Percentiles rank a stretch among this genome's conserved stretches.
These are phyloP conservation scores for Dryoscopus gambensis DNA, from an alignment of 2,113 vertebrate species.

Conservation along the genomic window DNA sequence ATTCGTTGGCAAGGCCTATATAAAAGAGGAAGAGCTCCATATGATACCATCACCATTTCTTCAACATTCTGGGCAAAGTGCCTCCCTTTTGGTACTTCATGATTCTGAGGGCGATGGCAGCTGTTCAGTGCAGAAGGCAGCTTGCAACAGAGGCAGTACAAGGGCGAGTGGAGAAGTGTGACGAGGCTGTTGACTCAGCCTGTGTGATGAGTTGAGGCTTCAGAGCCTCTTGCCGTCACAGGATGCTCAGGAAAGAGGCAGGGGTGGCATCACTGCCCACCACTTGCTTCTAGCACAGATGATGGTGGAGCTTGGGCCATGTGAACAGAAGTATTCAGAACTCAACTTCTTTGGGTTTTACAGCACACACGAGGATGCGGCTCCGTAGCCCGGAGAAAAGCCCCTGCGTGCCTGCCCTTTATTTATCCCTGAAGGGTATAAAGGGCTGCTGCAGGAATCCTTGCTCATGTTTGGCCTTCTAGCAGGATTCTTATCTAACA, in stretches of 20 bases:
- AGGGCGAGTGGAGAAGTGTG: not conserved
- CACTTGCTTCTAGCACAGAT: not conserved
- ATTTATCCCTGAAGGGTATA: not conserved
- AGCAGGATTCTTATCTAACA: not conserved
- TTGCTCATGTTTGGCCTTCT: not conserved
- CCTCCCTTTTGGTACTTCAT: not conserved
- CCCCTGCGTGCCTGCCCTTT: not conserved
- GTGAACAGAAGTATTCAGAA: not conserved
- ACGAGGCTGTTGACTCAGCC: not conserved
- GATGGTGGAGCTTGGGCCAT: not conserved
- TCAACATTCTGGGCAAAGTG: not conserved
- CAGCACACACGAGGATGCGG: accelerated
- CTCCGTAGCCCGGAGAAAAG: not conserved
- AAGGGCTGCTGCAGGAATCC: not conserved
- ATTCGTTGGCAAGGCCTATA: not conserved
- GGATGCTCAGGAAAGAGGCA: not conserved
- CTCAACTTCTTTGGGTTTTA: not conserved
- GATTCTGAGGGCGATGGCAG: not conserved
- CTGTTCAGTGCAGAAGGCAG: not conserved
- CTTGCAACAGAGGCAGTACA: not conserved
- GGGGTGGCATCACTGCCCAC: not conserved
- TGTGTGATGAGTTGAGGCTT: not conserved
- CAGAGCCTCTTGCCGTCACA: not conserved
- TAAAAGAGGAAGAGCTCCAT: not conserved
- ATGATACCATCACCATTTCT: not conserved